Percentiles rank a stretch among this genome's conserved stretches.
These are phyloP conservation scores for Lacanobia wlatinum DNA, from an alignment of 2,888 invertebrate species.

Conservation along the genomic window DNA sequence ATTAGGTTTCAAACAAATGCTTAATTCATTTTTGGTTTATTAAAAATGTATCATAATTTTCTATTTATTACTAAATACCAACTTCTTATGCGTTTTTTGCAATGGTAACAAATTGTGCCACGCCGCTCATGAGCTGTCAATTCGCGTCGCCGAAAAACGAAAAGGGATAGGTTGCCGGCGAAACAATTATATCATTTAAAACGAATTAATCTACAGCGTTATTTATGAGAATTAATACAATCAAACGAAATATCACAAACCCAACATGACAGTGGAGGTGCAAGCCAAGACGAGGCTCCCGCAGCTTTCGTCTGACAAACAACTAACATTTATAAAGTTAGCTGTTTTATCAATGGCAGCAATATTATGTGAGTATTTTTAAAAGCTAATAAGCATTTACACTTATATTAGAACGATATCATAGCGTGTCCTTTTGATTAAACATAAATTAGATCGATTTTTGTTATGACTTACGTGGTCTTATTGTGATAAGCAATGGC, in stretches of 20 bases:
- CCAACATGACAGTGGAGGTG: constrained; percentile 84
- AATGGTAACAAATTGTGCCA: constrained; percentile 78
- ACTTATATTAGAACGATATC: constrained; percentile 19
- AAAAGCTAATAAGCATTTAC: constrained; percentile 35
- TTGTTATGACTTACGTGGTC: constrained; percentile 75
- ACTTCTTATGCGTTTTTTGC: not conserved
- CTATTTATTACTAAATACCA: no score
- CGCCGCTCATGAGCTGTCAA: constrained; percentile 83
- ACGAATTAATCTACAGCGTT: constrained; percentile 54
- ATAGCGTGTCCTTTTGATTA: constrained; percentile 21
- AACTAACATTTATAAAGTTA: constrained; percentile 92
- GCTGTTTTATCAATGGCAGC: constrained; percentile 97
- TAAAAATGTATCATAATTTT: no score
- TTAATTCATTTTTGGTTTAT: no score
- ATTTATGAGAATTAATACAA: constrained; percentile 69
- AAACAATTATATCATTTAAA: constrained; percentile 56
- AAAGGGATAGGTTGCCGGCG: constrained; percentile 86
- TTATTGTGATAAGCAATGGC: constrained; percentile 62
- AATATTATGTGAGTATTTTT: constrained; percentile 95
- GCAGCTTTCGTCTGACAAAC: constrained; percentile 88
- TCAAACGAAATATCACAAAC: constrained; percentile 54
- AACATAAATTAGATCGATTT: constrained; percentile 33
- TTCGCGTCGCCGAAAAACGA: constrained; percentile 70
- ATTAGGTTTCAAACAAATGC: no score
- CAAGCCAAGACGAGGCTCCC: constrained; percentile 82